Evolutionary conservation across 2,888 invertebrate genomes (phyloP).

Genomic region (Flexamia atlantica): DNA sequence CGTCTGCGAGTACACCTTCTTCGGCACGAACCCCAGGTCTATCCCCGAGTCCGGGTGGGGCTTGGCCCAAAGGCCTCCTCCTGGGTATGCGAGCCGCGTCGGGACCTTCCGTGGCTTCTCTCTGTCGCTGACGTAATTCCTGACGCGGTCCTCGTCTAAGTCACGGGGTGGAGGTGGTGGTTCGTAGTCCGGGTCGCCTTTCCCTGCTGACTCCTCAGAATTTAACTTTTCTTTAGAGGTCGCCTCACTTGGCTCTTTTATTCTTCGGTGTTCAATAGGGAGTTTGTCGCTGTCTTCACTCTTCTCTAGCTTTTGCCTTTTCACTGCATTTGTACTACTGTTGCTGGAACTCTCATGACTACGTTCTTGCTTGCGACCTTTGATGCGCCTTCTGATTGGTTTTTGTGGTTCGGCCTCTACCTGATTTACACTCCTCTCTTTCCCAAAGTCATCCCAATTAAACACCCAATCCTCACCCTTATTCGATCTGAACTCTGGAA

Average conservation of each 20-base stretch:
- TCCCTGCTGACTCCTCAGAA: slow-evolving; percentile 2
- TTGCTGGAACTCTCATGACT: neutral
- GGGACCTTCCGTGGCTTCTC: slow-evolving; percentile 73
- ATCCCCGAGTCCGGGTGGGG: slow-evolving; percentile 71
- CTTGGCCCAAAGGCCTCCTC: slow-evolving; percentile 73
- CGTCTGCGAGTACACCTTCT: slow-evolving; percentile 74
- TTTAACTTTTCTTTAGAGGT: slow-evolving; percentile 3
- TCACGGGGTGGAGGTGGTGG: slow-evolving; percentile 57
- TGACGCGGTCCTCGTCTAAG: slow-evolving; percentile 61
- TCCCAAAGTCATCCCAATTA: slow-evolving; percentile 42
- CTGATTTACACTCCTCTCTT: slow-evolving; percentile 3
- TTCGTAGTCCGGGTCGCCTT: slow-evolving; percentile 36
- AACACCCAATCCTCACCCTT: slow-evolving; percentile 45
- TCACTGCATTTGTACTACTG: neutral
- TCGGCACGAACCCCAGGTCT: slow-evolving; percentile 71
- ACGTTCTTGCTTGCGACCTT: neutral
- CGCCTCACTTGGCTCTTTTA: neutral
- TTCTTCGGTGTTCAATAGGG: neutral
- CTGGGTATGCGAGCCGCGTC: slow-evolving; percentile 73
- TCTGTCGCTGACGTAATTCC: slow-evolving; percentile 71
- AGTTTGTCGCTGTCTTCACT: neutral
- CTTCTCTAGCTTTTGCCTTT: neutral
- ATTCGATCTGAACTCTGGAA: slow-evolving; percentile 38
- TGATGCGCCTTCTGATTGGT: neutral
- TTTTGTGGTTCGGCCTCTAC: neutral